Conservation (phyloP, 2,797 vertebrate species). For the Platyrinchus mystaceus region DNA sequence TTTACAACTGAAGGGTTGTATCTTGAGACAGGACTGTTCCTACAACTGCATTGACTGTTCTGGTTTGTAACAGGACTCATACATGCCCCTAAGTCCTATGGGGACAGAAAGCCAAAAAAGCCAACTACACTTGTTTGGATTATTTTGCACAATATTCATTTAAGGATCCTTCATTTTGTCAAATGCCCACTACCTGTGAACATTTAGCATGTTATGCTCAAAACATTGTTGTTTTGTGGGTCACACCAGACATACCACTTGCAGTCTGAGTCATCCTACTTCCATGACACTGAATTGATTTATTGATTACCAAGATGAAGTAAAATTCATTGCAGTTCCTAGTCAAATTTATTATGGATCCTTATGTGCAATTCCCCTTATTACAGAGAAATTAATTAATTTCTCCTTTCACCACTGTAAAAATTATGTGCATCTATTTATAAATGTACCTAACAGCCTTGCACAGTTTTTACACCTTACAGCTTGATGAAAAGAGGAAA, state of each 20-base stretch:
- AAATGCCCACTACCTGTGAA: not conserved
- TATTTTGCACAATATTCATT: not conserved
- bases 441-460: not conserved
- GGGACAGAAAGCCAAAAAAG: not conserved
- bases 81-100: not conserved
- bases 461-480: not conserved
- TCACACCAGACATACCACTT: not conserved
- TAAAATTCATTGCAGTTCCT: not conserved
- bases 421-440: not conserved
- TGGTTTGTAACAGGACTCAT: accelerated
- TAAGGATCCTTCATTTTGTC: not conserved
- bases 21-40: not conserved
- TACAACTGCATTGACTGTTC: not conserved
- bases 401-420: not conserved
- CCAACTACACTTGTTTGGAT: not conserved
- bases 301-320: not conserved
- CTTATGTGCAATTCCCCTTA: not conserved
- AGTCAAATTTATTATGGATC: not conserved
- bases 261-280: not conserved
- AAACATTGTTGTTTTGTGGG: not conserved
- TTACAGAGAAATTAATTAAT: not conserved
- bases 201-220: not conserved
- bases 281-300: not conserved
- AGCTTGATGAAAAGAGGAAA: not conserved
- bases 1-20: not conserved